A percentile compares a stretch with the other conserved stretches of the same genome.
Evolutionary conservation across 2,797 vertebrate genomes (phyloP).

Genomic region (Parauchenoglanis ngamensis): DNA sequence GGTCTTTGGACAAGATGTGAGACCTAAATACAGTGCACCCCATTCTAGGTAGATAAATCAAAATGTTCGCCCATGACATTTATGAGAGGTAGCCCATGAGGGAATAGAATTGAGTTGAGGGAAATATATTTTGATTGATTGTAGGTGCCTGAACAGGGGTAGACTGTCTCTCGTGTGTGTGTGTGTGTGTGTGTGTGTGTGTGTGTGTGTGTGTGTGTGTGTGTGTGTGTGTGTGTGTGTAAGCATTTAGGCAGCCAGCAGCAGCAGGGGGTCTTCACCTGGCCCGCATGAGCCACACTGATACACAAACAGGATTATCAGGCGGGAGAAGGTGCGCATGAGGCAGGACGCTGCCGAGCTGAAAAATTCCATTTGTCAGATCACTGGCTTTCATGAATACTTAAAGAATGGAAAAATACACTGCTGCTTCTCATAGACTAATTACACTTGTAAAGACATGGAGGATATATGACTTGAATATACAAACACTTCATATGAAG

Average conservation of each 20-base stretch:
- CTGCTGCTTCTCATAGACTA: conserved; percentile 77
- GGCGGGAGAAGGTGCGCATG: conserved; percentile 70
- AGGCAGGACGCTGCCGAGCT: conserved; percentile 76
- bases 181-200: no score
- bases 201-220: conserved; percentile 2
- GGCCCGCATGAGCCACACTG: conserved; percentile 68
- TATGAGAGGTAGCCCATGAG: conserved; percentile 46
- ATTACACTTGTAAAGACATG: conserved; percentile 80
- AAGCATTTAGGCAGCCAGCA: conserved; percentile 46
- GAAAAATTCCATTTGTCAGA: conserved; percentile 86
- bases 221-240: conserved; percentile 41
- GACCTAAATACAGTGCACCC: conserved; percentile 19
- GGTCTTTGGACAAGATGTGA: conserved; percentile 35
- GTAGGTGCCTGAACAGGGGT: conserved; percentile 8
- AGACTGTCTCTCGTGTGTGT: conserved; percentile 33
- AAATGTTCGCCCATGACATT: conserved; percentile 51
- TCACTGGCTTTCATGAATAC: conserved; percentile 84
- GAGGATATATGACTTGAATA: conserved; percentile 69
- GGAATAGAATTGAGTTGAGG: conserved; percentile 42
- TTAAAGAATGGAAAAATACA: conserved; percentile 75
- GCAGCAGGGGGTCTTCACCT: conserved; percentile 63
- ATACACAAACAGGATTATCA: conserved; percentile 82
- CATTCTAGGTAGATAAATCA: conserved; percentile 47
- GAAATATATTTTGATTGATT: conserved; percentile 51
- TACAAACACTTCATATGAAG: conserved; percentile 68